A percentile compares a stretch with the other conserved stretches of the same genome.
Evolutionary conservation across 2,797 vertebrate genomes (phyloP).

Genomic region (Scolopax rusticola): DNA sequence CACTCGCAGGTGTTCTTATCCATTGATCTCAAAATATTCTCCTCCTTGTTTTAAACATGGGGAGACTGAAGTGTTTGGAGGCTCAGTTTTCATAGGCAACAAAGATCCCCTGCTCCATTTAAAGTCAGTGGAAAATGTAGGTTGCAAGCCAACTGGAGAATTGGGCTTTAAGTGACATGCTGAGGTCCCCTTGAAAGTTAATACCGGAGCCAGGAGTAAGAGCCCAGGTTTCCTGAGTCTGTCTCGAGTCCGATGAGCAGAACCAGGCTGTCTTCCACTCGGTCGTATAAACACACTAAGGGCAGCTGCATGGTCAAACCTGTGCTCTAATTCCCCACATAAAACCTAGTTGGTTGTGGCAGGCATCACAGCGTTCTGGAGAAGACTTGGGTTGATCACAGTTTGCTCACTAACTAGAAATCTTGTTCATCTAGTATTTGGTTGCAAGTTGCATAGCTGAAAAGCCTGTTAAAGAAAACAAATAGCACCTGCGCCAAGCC

Average conservation of each 20-base stretch:
- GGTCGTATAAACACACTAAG: neutral
- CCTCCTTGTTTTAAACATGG: neutral
- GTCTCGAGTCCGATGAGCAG: neutral
- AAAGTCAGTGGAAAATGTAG: conserved; percentile 21
- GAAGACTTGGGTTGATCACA: neutral
- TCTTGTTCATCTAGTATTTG: neutral
- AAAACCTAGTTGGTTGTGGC: neutral
- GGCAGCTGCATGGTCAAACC: neutral
- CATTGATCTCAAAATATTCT: conserved; percentile 65
- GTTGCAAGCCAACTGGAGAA: conserved; percentile 2
- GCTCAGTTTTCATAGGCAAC: conserved; percentile 38
- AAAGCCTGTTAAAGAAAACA: conserved; percentile 45
- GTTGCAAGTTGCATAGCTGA: neutral
- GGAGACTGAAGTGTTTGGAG: conserved; percentile 38
- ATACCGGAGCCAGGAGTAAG: neutral
- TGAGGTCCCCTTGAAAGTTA: neutral
- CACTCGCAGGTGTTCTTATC: conserved; percentile 51
- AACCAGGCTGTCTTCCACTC: neutral
- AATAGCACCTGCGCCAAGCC: conserved; percentile 37
- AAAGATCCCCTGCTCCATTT: conserved; percentile 4
- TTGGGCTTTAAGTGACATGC: conserved; percentile 4
- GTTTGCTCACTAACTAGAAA: neutral
- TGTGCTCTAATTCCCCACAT: neutral
- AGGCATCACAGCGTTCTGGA: rapidly evolving
- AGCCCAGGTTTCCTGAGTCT: conserved; percentile 46